Percentiles rank a stretch among this genome's conserved stretches.
These are phyloP conservation scores for Malachius bipustulatus DNA, from an alignment of 2,888 invertebrate genomes.

Conservation along the genomic window DNA sequence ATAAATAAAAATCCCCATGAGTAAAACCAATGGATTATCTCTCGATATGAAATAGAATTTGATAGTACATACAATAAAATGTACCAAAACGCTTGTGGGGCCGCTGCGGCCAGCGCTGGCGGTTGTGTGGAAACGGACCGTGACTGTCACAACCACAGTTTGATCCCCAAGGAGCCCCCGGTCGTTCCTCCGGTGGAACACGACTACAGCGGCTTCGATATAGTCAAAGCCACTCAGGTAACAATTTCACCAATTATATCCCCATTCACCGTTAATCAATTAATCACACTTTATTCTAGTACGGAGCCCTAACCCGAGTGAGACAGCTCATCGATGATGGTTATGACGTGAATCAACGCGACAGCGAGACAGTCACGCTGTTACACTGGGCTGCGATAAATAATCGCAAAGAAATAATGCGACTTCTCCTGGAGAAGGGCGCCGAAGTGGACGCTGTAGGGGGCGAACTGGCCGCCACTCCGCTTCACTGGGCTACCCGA, in stretches of 20 bases:
- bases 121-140: conserved; percentile 51
- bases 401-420: conserved; percentile 85
- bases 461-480: conserved; percentile 91
- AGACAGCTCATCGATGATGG: conserved; percentile 84
- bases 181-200: conserved; percentile 52
- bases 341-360: conserved; percentile 88
- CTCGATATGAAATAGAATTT: too few species aligned
- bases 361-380: conserved; percentile 89
- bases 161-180: conserved; percentile 46
- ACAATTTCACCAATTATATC: too few species aligned
- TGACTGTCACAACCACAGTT: conserved; percentile 49
- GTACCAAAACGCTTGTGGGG: conserved; percentile 64
- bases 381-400: conserved; percentile 99
- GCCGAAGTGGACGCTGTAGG: conserved; percentile 88
- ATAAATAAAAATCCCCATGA: too few species aligned
- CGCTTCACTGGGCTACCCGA: conserved; percentile 95
- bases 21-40: too few species aligned
- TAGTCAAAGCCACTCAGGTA: conserved; percentile 88
- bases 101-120: conserved; percentile 50
- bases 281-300: conserved; percentile 45
- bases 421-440: conserved; percentile 75
- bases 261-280: too few species aligned
- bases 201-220: conserved; percentile 76
- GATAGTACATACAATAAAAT: conserved; percentile 31
- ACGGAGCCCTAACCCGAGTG: conserved; percentile 75